These are phyloP conservation scores for Pempheris klunzingeri DNA, from an alignment of 2,797 vertebrate species.

Conservation along the genomic window DNA sequence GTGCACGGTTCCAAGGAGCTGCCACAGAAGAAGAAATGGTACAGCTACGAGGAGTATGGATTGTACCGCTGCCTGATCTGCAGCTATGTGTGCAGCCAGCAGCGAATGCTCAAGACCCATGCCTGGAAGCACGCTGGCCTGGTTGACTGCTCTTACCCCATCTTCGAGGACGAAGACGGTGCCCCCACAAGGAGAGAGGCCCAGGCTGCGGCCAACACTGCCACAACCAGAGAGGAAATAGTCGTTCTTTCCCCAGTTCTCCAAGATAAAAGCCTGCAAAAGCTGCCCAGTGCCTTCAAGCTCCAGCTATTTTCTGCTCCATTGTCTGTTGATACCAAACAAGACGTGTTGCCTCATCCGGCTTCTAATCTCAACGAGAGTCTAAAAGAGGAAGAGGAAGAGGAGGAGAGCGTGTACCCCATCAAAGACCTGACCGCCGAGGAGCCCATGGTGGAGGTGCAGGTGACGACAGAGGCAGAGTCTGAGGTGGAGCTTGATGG, in stretches of 20 bases:
- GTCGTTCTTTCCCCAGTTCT: conserved; percentile 76
- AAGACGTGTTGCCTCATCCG: conserved; percentile 38
- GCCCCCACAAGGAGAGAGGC: conserved; percentile 74
- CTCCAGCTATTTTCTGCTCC: conserved; percentile 87
- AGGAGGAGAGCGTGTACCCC: conserved; percentile 66
- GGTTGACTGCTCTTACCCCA: conserved; percentile 96
- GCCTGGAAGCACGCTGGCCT: conserved; percentile 98
- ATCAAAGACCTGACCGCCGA: conserved; percentile 80
- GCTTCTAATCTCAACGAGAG: conserved; percentile 53
- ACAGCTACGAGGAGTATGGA: conserved; percentile 93
- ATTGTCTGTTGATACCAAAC: conserved; percentile 64
- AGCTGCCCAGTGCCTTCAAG: conserved; percentile 81
- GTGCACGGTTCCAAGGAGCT: conserved; percentile 34
- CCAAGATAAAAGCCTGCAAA: conserved; percentile 74
- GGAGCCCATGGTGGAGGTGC: conserved; percentile 85
- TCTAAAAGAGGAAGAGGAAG: conserved; percentile 30
- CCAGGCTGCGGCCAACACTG: conserved; percentile 32
- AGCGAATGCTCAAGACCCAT: conserved; percentile 96
- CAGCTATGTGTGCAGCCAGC: conserved; percentile 96
- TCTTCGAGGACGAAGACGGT: conserved; percentile 93
- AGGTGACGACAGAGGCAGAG: conserved; percentile 84
- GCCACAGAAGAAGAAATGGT: conserved; percentile 92
- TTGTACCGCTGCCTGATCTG: conserved; percentile 97
- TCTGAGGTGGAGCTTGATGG: conserved; percentile 77
- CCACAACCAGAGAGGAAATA: conserved; percentile 64